Evolutionary conservation across 2,113 vertebrate species (phyloP).

Genomic region (Siniperca chuatsi): DNA sequence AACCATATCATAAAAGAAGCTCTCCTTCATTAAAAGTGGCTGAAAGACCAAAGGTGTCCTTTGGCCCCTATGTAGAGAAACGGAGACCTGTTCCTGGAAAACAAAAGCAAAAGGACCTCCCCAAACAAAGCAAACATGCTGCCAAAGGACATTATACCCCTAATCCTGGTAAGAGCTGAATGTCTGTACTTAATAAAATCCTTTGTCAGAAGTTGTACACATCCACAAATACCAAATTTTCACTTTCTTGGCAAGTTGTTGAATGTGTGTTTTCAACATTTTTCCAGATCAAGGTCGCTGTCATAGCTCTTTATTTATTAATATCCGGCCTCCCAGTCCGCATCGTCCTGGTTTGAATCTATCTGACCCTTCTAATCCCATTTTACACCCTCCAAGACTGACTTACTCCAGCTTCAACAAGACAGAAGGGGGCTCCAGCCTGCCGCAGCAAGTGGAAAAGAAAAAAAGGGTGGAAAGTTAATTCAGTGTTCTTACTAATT

Average conservation of each 20-base stretch:
- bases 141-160: slow-evolving; percentile 71
- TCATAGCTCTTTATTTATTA: slow-evolving; percentile 51
- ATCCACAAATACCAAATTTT: background rate
- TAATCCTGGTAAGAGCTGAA: slow-evolving; percentile 73
- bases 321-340: slow-evolving; percentile 71
- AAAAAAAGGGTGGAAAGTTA: slow-evolving; percentile 59
- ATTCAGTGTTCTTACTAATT: background rate
- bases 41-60: slow-evolving; percentile 72
- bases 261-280: background rate
- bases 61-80: slow-evolving; percentile 62
- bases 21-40: slow-evolving; percentile 45
- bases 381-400: slow-evolving; percentile 73
- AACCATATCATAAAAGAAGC: slow-evolving; percentile 28
- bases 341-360: slow-evolving; percentile 55
- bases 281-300: slow-evolving; percentile 53
- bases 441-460: slow-evolving; percentile 42
- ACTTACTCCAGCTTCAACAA: slow-evolving; percentile 62
- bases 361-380: slow-evolving; percentile 67
- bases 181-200: slow-evolving; percentile 3
- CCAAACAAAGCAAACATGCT: slow-evolving; percentile 46
- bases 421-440: slow-evolving; percentile 41
- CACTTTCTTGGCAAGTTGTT: background rate
- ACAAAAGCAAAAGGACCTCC: slow-evolving; percentile 48
- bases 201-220: background rate
- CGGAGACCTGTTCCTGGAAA: slow-evolving; percentile 24